phyloP scores from a whole-genome alignment of 2,888 invertebrate species.

The Conus canariensis region DNA sequence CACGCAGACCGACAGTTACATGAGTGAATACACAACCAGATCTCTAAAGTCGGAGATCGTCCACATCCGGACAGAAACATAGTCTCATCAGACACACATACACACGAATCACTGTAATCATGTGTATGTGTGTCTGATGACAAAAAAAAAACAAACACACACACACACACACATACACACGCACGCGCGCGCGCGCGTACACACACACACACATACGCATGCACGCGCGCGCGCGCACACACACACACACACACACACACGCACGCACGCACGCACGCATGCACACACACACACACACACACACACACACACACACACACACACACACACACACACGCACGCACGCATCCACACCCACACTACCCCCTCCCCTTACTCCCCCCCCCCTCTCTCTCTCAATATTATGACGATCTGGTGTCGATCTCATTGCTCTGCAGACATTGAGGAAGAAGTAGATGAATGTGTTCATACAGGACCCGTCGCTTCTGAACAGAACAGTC shows the following conservation, averaged over 20 bases:
- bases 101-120: not conserved
- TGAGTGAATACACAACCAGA: no score
- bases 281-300: not conserved
- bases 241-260: constrained; percentile 8
- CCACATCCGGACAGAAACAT: no score
- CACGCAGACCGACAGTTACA: not conserved
- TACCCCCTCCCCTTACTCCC: no score
- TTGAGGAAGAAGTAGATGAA: no score
- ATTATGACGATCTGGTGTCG: no score
- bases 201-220: not conserved
- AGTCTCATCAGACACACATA: not conserved
- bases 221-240: not conserved
- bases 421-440: no score
- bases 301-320: not conserved
- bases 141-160: not conserved
- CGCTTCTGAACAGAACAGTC: no score
- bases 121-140: no score
- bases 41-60: no score
- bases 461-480: no score
- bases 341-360: not conserved
- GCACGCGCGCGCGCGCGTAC: not conserved
- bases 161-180: not conserved
- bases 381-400: no score
- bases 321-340: not conserved
- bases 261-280: not conserved